Evolutionary conservation across 2,888 invertebrate genomes (phyloP), one percentile per base, ranked within the genome.

Genomic region (Ligdia adustata): DNA sequence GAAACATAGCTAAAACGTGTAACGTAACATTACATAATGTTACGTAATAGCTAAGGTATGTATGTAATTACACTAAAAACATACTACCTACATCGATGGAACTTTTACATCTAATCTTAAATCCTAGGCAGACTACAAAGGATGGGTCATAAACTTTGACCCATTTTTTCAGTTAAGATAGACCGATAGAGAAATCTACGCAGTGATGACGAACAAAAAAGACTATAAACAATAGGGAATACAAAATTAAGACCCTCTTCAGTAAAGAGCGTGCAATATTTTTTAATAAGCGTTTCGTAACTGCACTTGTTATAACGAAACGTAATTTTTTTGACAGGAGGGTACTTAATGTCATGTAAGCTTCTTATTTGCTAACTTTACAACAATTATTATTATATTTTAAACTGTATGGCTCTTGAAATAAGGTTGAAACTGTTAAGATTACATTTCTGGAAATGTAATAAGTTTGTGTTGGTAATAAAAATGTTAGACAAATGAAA

Each of bases 401-500:
- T 55, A n/a, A 58, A 57, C 64, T 43, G 50, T 67, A 62, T 31
- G 0, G 0, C 1, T 0, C 13, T 4, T 0, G 0, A 0, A 1
- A 52, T 66, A 67, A 40, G 38, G 52, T 37, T 16, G 28, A 41
- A 13, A 9, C 27, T 56, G 27, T 20, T 41, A 11, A 7, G 14
- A 12, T 40, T n/a, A 1, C 29, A 24, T 33, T 18, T 9, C 6
- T 20, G 1, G 12, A 41, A 37, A 13, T 28, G 26, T 35, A 45
- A 16, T 37, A 63, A 44, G 35, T 51, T 63, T 49, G 64, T 58
- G 42, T 42, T 52, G n/a, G n/a, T n/a, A 58, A 51, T 55, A 39
- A 62, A 62, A 62, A 67, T 64, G 58, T 65, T 69, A 69, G 59
- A 74, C 74, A 73, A 79, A 73, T 50, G 71, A 80, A 79, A 79